Conservation (phyloP, 23 tunicate species). For the Styela plicata region DNA sequence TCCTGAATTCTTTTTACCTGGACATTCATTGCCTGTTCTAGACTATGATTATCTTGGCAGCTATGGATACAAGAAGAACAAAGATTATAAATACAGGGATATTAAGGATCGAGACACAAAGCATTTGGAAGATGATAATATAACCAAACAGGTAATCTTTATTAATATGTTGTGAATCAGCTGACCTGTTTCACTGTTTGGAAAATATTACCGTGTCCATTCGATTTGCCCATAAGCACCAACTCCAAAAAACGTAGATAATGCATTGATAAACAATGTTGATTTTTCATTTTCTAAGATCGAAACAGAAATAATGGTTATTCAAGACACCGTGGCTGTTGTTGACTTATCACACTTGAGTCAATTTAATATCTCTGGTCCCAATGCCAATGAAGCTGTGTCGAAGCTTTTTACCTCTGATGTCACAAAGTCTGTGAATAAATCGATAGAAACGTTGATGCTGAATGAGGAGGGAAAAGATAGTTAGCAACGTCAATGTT, state of each 20-base stretch:
- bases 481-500: neutral
- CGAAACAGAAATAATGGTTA: conserved; percentile 32
- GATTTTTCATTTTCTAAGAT: conserved; percentile 4
- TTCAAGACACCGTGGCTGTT: conserved; percentile 39
- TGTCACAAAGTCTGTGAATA: conserved; percentile 32
- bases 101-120: neutral
- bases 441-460: conserved; percentile 57
- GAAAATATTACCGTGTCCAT: neutral
- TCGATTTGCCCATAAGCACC: too few relatives aligned
- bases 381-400: conserved; percentile 39
- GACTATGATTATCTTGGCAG: neutral
- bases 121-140: neutral
- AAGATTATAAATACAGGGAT: neutral
- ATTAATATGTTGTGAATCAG: too few relatives aligned
- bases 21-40: neutral
- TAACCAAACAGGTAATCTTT: neutral
- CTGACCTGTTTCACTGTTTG: neutral
- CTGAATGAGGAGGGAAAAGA: conserved; percentile 50
- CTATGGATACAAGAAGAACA: neutral
- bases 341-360: conserved; percentile 51
- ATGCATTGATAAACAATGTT: too few relatives aligned
- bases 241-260: too few relatives aligned
- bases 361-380: conserved; percentile 44
- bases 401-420: conserved; percentile 47
- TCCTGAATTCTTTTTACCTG: neutral